Percentiles rank a stretch among this genome's conserved stretches.
Evolutionary conservation across 2,888 invertebrate genomes (phyloP).

Genomic region (Pandemis heparana): DNA sequence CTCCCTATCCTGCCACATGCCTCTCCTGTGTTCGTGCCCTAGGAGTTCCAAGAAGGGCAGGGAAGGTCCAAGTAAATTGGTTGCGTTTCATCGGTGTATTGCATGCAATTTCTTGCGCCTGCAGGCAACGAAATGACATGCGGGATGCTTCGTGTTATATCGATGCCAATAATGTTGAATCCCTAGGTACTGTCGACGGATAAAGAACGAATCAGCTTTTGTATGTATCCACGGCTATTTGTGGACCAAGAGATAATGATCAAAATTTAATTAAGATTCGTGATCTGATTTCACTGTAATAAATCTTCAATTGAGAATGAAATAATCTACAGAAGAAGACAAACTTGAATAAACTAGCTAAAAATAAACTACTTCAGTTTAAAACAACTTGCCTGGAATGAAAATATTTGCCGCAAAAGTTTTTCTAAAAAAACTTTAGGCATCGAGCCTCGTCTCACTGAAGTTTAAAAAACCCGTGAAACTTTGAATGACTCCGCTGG

Average conservation of each 20-base stretch:
- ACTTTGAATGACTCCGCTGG: conserved; percentile 49
- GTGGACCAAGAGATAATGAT: background rate
- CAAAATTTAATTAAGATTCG: background rate
- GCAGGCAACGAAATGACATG: conserved; percentile 77
- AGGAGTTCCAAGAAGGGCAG: conserved; percentile 37
- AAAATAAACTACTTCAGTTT: conserved; percentile 21
- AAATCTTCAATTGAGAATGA: background rate
- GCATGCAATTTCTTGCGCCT: conserved; percentile 81
- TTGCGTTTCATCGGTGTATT: conserved; percentile 65
- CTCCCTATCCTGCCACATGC: conserved; percentile 44
- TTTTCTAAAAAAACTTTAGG: conserved; percentile 7
- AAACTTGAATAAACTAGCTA: conserved; percentile 6
- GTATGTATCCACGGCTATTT: background rate
- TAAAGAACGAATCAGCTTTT: conserved; percentile 36
- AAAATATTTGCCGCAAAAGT: conserved; percentile 33
- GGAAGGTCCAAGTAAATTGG: conserved; percentile 57
- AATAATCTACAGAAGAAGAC: background rate
- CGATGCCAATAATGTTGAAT: conserved; percentile 70
- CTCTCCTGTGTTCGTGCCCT: conserved; percentile 41
- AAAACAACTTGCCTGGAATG: conserved; percentile 26
- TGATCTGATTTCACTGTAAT: too few species aligned
- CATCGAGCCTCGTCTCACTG: conserved; percentile 43
- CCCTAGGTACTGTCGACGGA: conserved; percentile 58
- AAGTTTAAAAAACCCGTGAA: conserved; percentile 54
- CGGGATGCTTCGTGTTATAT: conserved; percentile 70